Evolutionary conservation across 2,797 vertebrate species (phyloP), one percentile per base, ranked within the genome.

Genomic region (Myotis findleyi): DNA sequence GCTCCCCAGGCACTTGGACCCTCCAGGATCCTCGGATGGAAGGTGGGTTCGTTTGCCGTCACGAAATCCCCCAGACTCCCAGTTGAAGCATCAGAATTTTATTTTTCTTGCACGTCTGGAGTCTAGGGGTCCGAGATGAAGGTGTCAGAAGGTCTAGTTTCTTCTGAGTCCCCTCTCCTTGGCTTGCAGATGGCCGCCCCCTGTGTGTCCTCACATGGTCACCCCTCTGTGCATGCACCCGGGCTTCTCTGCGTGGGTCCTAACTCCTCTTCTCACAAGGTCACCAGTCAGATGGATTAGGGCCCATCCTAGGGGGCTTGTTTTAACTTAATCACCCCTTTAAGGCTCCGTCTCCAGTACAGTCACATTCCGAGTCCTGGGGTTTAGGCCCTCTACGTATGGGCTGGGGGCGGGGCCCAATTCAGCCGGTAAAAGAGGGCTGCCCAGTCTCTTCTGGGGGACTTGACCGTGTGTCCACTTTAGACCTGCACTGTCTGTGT

Each of bases 181-280:
- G 57, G 41, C 55, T 53, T 62, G 71, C 10, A 53, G n/a, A 16
- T 2, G 49, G 16, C 20, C 14, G 0, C 20, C 7, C 44, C 36
- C 0, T 0, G 36, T 33, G 36, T 0, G 17, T 33, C 49, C 33
- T 23, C 66, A 1, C 25, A 1, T 3, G 33, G 57, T 36, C 10
- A 21, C 11, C 47, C 79, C 7, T 30, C 57, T 27, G 25, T 62
- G 82, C 38, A 21, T 0, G 44, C n/a, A 51, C 16, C 41, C 59
- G 0, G 13, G 5, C 13, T 10, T 80, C 64, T 38, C 47, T 30
- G 20, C 3, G 1, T 66, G 27, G 14, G 27, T n/a, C 44, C 71
- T 25, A 9, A 68, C 10, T 12, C 64, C 2, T 10, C 49, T 47
- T 76, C 33, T 38, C 20, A 5, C 11, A 53, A 62, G 33, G 23